phyloP scores from a whole-genome alignment of 1,140 invertebrate genomes.

The Lasaia peninsularis region DNA sequence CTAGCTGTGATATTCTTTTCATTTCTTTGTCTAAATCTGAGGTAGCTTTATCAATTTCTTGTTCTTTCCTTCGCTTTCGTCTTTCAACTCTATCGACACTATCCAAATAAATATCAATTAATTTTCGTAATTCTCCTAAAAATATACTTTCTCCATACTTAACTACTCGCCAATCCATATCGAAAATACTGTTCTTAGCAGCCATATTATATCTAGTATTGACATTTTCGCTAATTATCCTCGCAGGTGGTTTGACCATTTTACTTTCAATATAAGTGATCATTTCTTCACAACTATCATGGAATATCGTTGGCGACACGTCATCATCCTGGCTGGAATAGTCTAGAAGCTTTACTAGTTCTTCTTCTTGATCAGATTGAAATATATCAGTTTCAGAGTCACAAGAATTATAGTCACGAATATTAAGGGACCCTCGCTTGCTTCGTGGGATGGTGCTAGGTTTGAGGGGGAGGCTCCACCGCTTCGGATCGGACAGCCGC shows the following conservation, averaged over 20 bases:
- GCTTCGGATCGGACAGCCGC: slow-evolving; percentile 59
- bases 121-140: slow-evolving; percentile 61
- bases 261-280: slow-evolving; percentile 57
- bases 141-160: slow-evolving; percentile 74
- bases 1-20: slow-evolving; percentile 59
- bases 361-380: slow-evolving; percentile 89
- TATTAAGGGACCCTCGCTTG: slow-evolving; percentile 44
- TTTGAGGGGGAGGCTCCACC: slow-evolving; percentile 69
- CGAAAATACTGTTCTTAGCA: slow-evolving; percentile 54
- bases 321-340: slow-evolving; percentile 75
- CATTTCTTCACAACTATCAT: slow-evolving; percentile 65
- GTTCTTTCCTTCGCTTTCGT: slow-evolving; percentile 43
- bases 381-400: slow-evolving; percentile 87
- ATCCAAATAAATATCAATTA: slow-evolving; percentile 56
- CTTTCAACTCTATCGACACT: slow-evolving; percentile 43
- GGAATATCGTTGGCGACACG: slow-evolving; percentile 63
- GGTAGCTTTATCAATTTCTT: slow-evolving; percentile 40
- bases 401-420: slow-evolving; percentile 60
- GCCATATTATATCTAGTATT: slow-evolving; percentile 60
- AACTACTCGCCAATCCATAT: slow-evolving; percentile 73
- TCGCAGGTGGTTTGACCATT: slow-evolving; percentile 39
- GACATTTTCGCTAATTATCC: slow-evolving; percentile 42
- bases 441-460: slow-evolving; percentile 44
- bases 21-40: slow-evolving; percentile 65
- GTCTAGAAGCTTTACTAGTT: slow-evolving; percentile 81